Conservation (phyloP, 2,113 vertebrate genomes). For the Theropithecus gelada region DNA sequence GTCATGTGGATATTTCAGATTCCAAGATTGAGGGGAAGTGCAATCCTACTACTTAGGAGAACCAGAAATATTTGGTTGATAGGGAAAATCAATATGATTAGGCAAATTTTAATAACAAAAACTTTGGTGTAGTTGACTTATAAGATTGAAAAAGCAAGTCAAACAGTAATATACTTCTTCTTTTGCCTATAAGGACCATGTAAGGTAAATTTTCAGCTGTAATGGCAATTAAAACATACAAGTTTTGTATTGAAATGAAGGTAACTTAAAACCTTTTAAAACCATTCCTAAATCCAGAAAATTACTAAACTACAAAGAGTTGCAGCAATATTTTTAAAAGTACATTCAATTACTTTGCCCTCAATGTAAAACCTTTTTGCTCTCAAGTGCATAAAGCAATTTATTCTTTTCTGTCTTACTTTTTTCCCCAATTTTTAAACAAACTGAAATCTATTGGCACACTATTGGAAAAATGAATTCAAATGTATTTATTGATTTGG, state of each 20-base stretch:
- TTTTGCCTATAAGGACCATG: not conserved
- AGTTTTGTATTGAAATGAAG: not conserved
- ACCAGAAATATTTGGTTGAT: not conserved
- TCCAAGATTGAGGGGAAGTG: not conserved
- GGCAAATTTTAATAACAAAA: not conserved
- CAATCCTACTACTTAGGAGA: not conserved
- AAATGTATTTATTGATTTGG: not conserved
- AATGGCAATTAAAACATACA: not conserved
- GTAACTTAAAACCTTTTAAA: not conserved
- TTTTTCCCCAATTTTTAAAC: not conserved
- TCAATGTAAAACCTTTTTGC: not conserved
- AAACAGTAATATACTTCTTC: not conserved
- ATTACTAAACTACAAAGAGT: not conserved
- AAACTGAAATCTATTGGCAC: not conserved
- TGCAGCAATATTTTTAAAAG: not conserved
- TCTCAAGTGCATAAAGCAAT: not conserved
- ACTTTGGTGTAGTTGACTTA: not conserved
- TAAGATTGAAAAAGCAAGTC: not conserved
- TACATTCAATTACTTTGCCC: not conserved
- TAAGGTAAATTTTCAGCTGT: not conserved
- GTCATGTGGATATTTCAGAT: not conserved
- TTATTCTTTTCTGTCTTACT: not conserved
- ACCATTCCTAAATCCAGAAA: not conserved
- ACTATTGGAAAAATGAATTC: not conserved
- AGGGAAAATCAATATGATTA: not conserved